phyloP scores from a whole-genome alignment of 1,140 invertebrate genomes.

The Drosophila tani region DNA sequence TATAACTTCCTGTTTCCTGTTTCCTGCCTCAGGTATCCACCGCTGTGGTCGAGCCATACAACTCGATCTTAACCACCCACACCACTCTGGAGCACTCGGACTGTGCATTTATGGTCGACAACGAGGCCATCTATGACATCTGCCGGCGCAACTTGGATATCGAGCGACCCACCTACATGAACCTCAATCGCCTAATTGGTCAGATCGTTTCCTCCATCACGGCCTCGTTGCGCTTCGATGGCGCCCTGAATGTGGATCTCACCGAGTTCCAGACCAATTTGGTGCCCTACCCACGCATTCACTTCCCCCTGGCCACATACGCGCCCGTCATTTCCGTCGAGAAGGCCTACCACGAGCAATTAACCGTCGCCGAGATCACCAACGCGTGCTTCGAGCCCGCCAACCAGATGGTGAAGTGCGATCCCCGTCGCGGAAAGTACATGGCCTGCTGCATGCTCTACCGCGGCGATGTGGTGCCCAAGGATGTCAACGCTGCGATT shows the following conservation, averaged over 20 bases:
- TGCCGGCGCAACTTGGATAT: constrained; percentile 95
- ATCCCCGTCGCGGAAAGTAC: constrained; percentile 95
- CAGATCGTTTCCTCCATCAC: constrained; percentile 95
- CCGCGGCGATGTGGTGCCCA: constrained; percentile 91
- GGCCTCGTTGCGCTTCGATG: constrained; percentile 94
- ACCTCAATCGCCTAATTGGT: constrained; percentile 92
- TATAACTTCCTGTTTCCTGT: constrained; percentile 27
- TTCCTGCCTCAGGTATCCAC: constrained; percentile 91
- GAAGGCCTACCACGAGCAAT: constrained; percentile 94
- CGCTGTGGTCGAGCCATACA: constrained; percentile 96
- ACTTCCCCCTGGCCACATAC: constrained; percentile 94
- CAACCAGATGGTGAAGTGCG: constrained; percentile 97
- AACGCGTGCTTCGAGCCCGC: constrained; percentile 95
- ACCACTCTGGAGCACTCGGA: constrained; percentile 94
- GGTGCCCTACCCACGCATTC: constrained; percentile 94
- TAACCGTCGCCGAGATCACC: constrained; percentile 94
- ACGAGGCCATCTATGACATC: constrained; percentile 96
- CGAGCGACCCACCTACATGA: constrained; percentile 93
- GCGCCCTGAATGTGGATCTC: constrained; percentile 94
- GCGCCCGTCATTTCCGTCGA: constrained; percentile 94
- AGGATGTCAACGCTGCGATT: constrained; percentile 94
- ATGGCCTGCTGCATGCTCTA: constrained; percentile 95
- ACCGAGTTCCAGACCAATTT: constrained; percentile 96
- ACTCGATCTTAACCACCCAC: constrained; percentile 92
- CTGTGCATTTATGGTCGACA: constrained; percentile 96